Base-by-base conservation (phyloP, 1,140 invertebrate genomes). In the Ips typographus region DNA sequence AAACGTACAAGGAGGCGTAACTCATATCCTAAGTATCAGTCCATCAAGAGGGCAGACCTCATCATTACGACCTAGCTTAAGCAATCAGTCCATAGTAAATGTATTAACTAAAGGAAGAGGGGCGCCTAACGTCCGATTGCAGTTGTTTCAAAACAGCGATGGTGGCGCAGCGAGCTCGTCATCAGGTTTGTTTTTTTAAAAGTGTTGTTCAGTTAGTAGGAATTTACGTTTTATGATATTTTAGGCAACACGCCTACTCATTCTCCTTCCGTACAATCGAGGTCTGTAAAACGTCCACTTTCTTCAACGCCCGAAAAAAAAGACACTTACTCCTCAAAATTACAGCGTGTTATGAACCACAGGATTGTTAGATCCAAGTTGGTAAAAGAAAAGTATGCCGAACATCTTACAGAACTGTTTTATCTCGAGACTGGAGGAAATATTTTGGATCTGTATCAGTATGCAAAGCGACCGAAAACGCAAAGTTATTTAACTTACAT, bases 381-480 rank as follows among this genome's bases (percentile, higher is more conserved):
- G 4, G 72, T 79, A 4, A 78, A 78, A 63, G 79, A 80, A 56
- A 86, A 87, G 77, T 93, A 93, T 81, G 86, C 88, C 73, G 93
- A 95, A 77, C 88, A 91, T 81, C 85, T 91, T 72, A 86, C 91
- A 57, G 94, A 96, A 82, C 82, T 91, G 60, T 96, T 90, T 83
- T 95, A 93, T 80, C 84, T 96, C 51, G 90, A 94, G 81, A 87
- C 86, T 75, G 90, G 90, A 70, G 92, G 92, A 44, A 94, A 94
- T 80, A 88, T 95, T 81, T 90, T 94, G 86, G 94, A 96, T 78
- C 93, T 90, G 80, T 85, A 87, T 74, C 81, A 85, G 42, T 96
- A 93, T 90, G 88, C 89, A 70, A 94, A 94, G 80, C 84, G 89
- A 76, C 88, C 91, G 61, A 85, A 89, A 51, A 86, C 86, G 39